A percentile compares a stretch with the other conserved stretches of the same genome.
phyloP scores from a whole-genome alignment of 2,888 invertebrate genomes.

The Noctua pronuba region DNA sequence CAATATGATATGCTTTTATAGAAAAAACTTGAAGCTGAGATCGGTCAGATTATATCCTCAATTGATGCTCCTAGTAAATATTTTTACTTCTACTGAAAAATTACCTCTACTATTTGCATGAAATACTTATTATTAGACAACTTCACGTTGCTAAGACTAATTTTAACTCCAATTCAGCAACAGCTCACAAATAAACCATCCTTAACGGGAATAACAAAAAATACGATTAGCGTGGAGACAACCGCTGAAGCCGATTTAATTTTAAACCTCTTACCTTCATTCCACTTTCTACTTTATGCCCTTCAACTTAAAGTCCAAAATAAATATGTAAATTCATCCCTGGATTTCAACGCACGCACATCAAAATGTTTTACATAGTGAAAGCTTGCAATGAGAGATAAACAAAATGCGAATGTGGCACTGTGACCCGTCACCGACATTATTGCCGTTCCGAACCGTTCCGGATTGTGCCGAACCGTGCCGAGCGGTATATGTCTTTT shows the following conservation, averaged over 20 bases:
- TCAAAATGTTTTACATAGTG: constrained; percentile 77
- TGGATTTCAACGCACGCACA: constrained; percentile 60
- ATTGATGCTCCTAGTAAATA: not conserved
- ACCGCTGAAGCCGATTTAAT: constrained; percentile 79
- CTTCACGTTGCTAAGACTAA: constrained; percentile 18
- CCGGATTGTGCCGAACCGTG: constrained; percentile 51
- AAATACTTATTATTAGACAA: not conserved
- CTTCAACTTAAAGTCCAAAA: constrained; percentile 52
- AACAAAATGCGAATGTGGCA: constrained; percentile 70
- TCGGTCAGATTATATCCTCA: not conserved
- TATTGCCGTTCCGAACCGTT: constrained; percentile 58
- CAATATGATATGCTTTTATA: not conserved
- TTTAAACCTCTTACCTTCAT: constrained; percentile 68
- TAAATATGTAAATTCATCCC: constrained; percentile 35
- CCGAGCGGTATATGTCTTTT: constrained; percentile 56
- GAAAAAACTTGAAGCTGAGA: not conserved
- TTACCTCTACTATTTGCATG: not conserved
- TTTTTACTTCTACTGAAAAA: not conserved
- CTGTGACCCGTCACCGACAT: constrained; percentile 71
- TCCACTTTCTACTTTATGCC: constrained; percentile 58
- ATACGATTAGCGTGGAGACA: constrained; percentile 82
- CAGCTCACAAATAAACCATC: constrained; percentile 61
- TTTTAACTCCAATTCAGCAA: constrained; percentile 38
- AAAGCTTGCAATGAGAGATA: constrained; percentile 77
- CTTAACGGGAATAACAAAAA: constrained; percentile 76